Conservation (phyloP, 2,113 vertebrate genomes). For the Mus spicilegus region DNA sequence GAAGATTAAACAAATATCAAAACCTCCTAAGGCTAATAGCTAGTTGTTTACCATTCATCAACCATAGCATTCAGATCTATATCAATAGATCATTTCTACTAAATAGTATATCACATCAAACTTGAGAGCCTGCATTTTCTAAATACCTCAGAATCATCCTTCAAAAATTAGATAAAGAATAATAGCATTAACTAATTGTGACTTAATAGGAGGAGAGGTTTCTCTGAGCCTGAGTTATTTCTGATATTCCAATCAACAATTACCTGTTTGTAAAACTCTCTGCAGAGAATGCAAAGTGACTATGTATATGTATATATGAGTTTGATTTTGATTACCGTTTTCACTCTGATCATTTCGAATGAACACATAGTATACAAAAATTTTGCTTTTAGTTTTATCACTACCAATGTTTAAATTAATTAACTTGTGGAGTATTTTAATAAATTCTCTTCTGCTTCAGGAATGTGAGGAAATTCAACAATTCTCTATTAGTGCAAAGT, state of each 20-base stretch:
- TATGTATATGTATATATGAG: background rate
- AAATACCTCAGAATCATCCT: slow-evolving; percentile 55
- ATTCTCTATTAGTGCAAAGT: background rate
- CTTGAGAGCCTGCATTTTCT: slow-evolving; percentile 7
- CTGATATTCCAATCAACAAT: background rate
- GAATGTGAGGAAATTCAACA: background rate
- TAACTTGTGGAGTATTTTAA: background rate
- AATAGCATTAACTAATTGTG: slow-evolving; percentile 5
- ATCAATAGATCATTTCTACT: slow-evolving; percentile 62
- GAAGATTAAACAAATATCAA: slow-evolving; percentile 77
- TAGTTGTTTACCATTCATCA: slow-evolving; percentile 62
- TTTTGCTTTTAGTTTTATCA: background rate
- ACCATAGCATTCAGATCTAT: slow-evolving; percentile 57
- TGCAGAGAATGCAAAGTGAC: background rate
- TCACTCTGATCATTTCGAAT: background rate
- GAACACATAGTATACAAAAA: background rate
- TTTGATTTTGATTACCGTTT: background rate
- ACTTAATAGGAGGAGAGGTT: background rate
- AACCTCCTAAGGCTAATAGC: slow-evolving; percentile 44
- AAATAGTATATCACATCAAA: slow-evolving; percentile 45
- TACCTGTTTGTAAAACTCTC: background rate
- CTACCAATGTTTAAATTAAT: background rate
- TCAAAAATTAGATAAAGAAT: slow-evolving; percentile 61
- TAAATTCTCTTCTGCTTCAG: background rate
- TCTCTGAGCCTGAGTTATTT: background rate